phyloP scores from a whole-genome alignment of 1,140 invertebrate species.

The Ceratina australensis region DNA sequence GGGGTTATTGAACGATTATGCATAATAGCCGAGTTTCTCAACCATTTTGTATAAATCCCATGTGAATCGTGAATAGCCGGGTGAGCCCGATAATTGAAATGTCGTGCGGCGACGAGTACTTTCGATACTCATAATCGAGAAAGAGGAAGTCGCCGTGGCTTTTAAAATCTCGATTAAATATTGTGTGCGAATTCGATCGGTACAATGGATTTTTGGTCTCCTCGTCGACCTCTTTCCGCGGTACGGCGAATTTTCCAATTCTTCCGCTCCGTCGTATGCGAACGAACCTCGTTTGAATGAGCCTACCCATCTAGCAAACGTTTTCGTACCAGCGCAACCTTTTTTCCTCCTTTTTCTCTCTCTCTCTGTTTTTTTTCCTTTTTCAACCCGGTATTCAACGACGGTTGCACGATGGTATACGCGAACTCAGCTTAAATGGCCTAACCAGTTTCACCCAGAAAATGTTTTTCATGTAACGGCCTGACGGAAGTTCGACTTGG shows the following conservation, averaged over 20 bases:
- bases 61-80: neutral
- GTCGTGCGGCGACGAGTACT: neutral
- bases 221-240: neutral
- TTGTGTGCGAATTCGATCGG: conserved; percentile 2
- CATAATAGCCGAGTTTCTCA: neutral
- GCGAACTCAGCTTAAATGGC: conserved; percentile 59
- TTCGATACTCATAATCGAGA: neutral
- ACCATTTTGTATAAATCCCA: neutral
- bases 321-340: conserved; percentile 24
- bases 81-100: conserved; percentile 4
- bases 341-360: conserved; percentile 27
- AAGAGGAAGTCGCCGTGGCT: neutral
- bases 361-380: conserved; percentile 7
- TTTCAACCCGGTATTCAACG: conserved; percentile 17
- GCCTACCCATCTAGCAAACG: conserved; percentile 16
- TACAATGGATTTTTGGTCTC: neutral
- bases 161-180: conserved; percentile 14
- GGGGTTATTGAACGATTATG: neutral
- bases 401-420: conserved; percentile 25
- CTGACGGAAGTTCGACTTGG: conserved; percentile 58
- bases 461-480: conserved; percentile 62
- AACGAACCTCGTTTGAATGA: conserved; percentile 3
- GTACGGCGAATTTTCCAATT: conserved; percentile 37
- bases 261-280: neutral
- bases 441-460: conserved; percentile 61